Evolutionary conservation across 2,888 invertebrate species (phyloP).

Genomic region (Aphodius granarius): DNA sequence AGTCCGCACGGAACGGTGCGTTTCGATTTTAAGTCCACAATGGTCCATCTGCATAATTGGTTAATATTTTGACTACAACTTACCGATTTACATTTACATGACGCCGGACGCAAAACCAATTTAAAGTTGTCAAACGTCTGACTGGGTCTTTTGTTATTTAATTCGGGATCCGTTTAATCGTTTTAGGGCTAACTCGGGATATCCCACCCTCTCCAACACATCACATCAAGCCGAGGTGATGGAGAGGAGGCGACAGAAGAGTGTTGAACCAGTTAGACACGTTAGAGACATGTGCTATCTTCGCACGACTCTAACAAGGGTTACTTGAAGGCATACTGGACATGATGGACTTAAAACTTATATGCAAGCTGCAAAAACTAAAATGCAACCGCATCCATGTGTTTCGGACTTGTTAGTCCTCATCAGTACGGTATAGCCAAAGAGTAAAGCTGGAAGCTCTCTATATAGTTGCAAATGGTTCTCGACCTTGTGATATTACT

Average conservation of each 20-base stretch:
- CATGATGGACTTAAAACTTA: not conserved
- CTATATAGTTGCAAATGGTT: too few species aligned
- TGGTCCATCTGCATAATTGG: conserved; percentile 48
- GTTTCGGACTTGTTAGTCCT: too few species aligned
- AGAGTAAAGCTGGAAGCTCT: too few species aligned
- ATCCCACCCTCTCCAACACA: not conserved
- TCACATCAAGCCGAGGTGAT: not conserved
- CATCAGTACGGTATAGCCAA: too few species aligned
- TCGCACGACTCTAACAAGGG: not conserved
- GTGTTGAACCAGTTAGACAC: not conserved
- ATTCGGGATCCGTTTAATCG: conserved; percentile 51
- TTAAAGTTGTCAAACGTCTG: conserved; percentile 56
- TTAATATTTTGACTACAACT: conserved; percentile 56
- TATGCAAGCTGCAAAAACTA: too few species aligned
- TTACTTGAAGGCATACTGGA: not conserved
- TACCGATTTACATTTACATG: conserved; percentile 55
- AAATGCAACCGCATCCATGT: too few species aligned
- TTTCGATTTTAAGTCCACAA: conserved; percentile 19
- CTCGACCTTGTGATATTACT: too few species aligned
- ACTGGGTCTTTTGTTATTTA: conserved; percentile 55
- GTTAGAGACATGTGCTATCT: not conserved
- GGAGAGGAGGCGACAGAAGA: not conserved
- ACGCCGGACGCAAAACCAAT: conserved; percentile 54
- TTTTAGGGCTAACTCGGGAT: conserved; percentile 36
- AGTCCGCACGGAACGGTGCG: conserved; percentile 1